Conservation (phyloP, 2,113 vertebrate genomes). For the Hippocampus barbouri region DNA sequence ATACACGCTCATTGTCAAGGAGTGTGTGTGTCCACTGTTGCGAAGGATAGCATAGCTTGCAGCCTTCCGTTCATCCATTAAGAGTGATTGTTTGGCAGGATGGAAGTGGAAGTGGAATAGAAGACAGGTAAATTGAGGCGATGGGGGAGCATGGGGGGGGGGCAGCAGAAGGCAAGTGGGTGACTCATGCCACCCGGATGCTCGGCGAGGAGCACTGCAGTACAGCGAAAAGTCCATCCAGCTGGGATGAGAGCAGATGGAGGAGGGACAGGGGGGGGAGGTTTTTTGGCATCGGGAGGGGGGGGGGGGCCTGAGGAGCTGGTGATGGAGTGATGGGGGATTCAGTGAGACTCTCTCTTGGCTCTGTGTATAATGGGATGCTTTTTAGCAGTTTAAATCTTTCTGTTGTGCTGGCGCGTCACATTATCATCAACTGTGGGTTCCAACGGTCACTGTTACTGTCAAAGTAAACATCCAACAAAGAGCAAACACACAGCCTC, state of each 20-base stretch:
- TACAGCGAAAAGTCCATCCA: conserved; percentile 60
- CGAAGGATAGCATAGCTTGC: background rate
- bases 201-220: conserved; percentile 50
- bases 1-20: conserved; percentile 12
- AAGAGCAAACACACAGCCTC: background rate
- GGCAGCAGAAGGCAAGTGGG: conserved; percentile 63
- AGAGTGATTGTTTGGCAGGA: background rate
- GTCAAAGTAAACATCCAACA: too few species aligned
- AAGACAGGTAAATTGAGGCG: background rate
- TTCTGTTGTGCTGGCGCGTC: background rate
- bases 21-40: background rate
- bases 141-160: conserved; percentile 36
- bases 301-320: background rate
- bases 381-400: background rate
- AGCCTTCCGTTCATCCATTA: conserved; percentile 1
- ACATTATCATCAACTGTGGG: background rate
- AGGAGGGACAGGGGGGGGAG: conserved; percentile 8
- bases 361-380: background rate
- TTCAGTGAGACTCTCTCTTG: background rate
- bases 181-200: conserved; percentile 61
- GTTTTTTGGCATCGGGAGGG: background rate
- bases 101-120: background rate
- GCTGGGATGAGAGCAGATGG: conserved; percentile 64
- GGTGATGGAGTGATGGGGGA: background rate
- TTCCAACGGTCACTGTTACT: too few species aligned